Evolutionary conservation across 2,888 invertebrate genomes (phyloP).

Genomic region (Phytoseiulus persimilis): DNA sequence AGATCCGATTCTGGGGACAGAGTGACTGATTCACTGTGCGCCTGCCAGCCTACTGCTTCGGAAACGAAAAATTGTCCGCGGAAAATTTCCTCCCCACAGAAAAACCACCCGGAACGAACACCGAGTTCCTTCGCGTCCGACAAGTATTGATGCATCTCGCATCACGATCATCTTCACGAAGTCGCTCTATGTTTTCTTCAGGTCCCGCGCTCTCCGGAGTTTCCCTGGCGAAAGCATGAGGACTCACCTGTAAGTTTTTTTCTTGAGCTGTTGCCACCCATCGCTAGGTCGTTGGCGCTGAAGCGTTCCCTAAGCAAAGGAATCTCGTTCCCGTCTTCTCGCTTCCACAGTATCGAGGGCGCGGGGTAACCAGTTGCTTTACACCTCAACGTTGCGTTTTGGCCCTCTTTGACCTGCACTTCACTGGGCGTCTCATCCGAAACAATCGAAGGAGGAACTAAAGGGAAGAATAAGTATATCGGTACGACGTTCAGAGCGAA

Average conservation of each 20-base stretch:
- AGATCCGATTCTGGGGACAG: background rate
- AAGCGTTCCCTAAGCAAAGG: background rate
- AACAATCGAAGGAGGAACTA: slow-evolving; percentile 88
- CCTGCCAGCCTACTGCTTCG: background rate
- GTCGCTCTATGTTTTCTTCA: too few species aligned
- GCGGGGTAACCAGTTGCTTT: slow-evolving; percentile 77
- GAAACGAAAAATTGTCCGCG: background rate
- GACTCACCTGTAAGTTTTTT: slow-evolving; percentile 16
- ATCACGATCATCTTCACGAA: too few species aligned
- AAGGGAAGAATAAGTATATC: too few species aligned
- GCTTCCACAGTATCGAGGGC: slow-evolving; percentile 85
- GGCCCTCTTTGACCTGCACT: slow-evolving; percentile 82
- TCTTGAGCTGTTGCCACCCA: background rate
- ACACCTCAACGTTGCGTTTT: slow-evolving; percentile 82
- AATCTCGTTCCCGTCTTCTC: slow-evolving; percentile 79
- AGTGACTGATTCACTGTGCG: background rate
- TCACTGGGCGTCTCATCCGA: slow-evolving; percentile 62
- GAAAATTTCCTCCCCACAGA: background rate
- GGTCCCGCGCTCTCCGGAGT: too few species aligned
- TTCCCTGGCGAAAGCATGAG: background rate
- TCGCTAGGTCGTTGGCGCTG: background rate
- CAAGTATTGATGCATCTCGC: too few species aligned
- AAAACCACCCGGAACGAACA: too few species aligned
- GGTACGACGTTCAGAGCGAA: too few species aligned
- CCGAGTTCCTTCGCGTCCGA: too few species aligned